Conservation (phyloP, 2,888 invertebrate species). For the Platerodrilus igneus region DNA sequence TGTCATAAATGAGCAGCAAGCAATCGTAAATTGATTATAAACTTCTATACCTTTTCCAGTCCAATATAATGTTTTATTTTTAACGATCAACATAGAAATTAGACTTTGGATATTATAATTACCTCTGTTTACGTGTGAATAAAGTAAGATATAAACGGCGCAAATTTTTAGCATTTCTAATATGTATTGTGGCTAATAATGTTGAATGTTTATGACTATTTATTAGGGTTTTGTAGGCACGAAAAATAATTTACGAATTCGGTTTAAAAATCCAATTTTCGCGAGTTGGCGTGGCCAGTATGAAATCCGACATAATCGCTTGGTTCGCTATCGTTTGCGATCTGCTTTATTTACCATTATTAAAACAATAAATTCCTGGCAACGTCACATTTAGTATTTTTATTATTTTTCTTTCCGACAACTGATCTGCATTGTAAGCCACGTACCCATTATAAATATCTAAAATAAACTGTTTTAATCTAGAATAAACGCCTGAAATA, state of each 20-base stretch:
- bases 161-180: no score
- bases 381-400: conserved; percentile 49
- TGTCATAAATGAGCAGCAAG: no score
- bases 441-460: conserved; percentile 49
- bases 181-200: no score
- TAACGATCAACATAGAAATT: no score
- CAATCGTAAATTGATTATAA: no score
- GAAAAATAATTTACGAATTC: conserved; percentile 46
- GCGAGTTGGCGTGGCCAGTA: conserved; percentile 27
- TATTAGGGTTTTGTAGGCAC: no score
- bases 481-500: conserved; percentile 48
- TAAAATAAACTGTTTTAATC: conserved; percentile 52
- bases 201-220: no score
- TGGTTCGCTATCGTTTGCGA: conserved; percentile 38
- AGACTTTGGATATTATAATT: no score
- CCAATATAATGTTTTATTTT: no score
- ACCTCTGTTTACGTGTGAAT: no score
- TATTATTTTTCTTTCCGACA: conserved; percentile 47
- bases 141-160: no score
- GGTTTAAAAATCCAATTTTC: conserved; percentile 48
- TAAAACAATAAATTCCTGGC: conserved; percentile 50
- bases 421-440: conserved; percentile 50
- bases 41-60: no score
- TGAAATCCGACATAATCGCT: conserved; percentile 20
- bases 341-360: conserved; percentile 51